Conservation (phyloP, 2,797 vertebrate species). For the Cygnus olor region DNA sequence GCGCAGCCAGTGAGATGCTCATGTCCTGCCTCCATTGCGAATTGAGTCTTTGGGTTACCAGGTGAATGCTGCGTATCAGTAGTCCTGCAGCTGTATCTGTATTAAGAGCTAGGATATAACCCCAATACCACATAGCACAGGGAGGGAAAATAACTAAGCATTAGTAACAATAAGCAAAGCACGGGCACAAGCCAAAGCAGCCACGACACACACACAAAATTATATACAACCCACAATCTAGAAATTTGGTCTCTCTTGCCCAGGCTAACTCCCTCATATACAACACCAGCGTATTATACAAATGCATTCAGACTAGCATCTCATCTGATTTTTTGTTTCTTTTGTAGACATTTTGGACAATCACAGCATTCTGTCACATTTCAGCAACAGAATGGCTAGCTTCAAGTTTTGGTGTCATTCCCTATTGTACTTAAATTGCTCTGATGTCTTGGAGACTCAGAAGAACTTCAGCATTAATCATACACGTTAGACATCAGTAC, state of each 20-base stretch:
- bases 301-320: neutral
- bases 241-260: neutral
- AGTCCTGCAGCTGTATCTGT: conserved; percentile 97
- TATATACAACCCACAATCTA: conserved; percentile 1
- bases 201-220: conserved; percentile 73
- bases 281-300: neutral
- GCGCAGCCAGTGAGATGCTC: conserved; percentile 90
- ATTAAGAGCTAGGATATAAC: conserved; percentile 94
- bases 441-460: neutral
- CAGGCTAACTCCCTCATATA: neutral
- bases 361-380: neutral
- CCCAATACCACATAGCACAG: conserved; percentile 88
- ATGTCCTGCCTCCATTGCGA: conserved; percentile 92
- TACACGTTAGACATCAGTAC: neutral
- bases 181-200: conserved; percentile 79
- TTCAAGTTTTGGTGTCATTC: neutral
- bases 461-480: neutral
- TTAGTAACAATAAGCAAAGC: conserved; percentile 88
- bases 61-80: conserved; percentile 95
- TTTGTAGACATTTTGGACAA: neutral
- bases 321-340: neutral
- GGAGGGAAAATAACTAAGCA: conserved; percentile 89
- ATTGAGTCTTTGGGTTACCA: conserved; percentile 91
- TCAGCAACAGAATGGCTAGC: neutral
- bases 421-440: neutral